Evolutionary conservation across 1,140 invertebrate species (phyloP), one percentile per base, ranked within the genome.

Genomic region (Argopecten irradians): DNA sequence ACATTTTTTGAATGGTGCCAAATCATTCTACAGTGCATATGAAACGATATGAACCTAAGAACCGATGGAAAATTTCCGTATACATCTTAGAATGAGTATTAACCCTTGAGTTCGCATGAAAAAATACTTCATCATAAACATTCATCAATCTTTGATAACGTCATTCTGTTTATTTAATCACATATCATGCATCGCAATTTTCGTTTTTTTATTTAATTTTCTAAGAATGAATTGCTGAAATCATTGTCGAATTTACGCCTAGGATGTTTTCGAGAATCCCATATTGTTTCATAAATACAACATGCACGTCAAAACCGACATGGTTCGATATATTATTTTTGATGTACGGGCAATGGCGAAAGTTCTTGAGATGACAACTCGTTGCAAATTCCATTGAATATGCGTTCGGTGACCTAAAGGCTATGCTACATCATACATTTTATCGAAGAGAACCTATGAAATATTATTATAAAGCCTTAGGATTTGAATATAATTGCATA

Each of bases 111-210:
- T 55, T 11, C 3, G 43, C 14, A 19, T 22, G 14, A 2, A 55
- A 55, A 55, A 55, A 71, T 71, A 71, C n/a, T 71, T n/a, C 55
- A 71, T 71, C 55, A 71, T 71, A 71, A 71, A 71, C 55, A 71
- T n/a, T 71, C 55, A 71, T 71, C 55, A 71, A 28, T 71, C 55
- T 28, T n/a, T 28, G 55, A 71, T 71, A 71, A 28, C 22, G 16
- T 19, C 7, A 11, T 71, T 71, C 55, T 71, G 55, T 71, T 71
- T n/a, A 71, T 71, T 71, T 71, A 71, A 71, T 71, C 55, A 28
- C 7, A 28, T 5, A 16, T 28, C 55, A 71, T 71, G 28, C 28
- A 71, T 71, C 55, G 5, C n/a, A 71, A 71, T 28, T 28, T 71
- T 19, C 43, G 22, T 19, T 8, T 8, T 2, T 46, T 46, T 2